phyloP scores from a whole-genome alignment of 1,140 invertebrate species.

The Pseudomyrmex sp. region DNA sequence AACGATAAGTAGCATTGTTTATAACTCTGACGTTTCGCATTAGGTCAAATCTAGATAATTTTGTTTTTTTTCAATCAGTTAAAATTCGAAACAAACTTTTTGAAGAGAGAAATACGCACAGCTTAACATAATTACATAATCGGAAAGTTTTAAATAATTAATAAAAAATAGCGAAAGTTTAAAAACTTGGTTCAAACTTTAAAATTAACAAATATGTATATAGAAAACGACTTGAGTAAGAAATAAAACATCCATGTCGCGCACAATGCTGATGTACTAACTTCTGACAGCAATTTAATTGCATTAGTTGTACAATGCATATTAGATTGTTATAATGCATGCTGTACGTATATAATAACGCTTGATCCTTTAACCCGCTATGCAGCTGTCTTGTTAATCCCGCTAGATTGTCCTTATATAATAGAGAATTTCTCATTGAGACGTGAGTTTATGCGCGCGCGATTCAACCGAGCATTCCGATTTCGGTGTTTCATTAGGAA shows the following conservation, averaged over 20 bases:
- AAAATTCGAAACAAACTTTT: constrained; percentile 1
- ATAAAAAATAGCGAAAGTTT: too few relatives aligned
- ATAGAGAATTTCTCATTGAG: background rate
- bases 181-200: too few relatives aligned
- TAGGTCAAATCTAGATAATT: background rate
- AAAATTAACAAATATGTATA: too few relatives aligned
- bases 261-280: background rate
- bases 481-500: constrained; percentile 40
- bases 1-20: constrained; percentile 31
- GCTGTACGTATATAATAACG: too few relatives aligned
- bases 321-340: too few relatives aligned
- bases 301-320: background rate
- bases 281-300: background rate
- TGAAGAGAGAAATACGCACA: background rate
- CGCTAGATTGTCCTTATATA: background rate
- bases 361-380: background rate
- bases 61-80: background rate
- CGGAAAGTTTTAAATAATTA: background rate
- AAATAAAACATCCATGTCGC: background rate
- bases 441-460: background rate
- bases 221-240: too few relatives aligned
- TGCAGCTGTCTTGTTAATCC: constrained; percentile 7
- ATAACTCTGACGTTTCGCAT: constrained; percentile 12
- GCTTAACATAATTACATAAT: background rate
- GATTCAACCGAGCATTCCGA: background rate